Base-by-base conservation (phyloP, 1,140 invertebrate genomes). In the Calephelis nemesis region DNA sequence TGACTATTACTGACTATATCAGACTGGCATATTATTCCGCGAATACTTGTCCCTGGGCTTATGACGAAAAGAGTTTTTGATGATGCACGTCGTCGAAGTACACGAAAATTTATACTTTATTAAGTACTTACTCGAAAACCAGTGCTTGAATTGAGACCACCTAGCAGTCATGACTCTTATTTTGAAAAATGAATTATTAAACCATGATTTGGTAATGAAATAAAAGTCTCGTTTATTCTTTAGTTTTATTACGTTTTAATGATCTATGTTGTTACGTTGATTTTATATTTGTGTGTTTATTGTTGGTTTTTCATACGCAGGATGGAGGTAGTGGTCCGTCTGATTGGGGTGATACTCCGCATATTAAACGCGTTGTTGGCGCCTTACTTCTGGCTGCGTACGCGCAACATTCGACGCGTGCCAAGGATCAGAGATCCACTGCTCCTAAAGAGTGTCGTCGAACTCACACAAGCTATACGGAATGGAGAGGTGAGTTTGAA, bases 271-370 rank as follows among this genome's bases (percentile, higher is more conserved):
- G 19, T 30, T 2, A 30, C 30, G 30, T 2, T 30, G 30, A 30
- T 30, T 30, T 30, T 30, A 30, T 30, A 30, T 30, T 45, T 45
- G 42, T 45, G 42, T 45, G 6, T 39, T 58, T 58, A 30, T 6
- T 11, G 52, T 15, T 30, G 19, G 15, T 58, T 58, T 58, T 15
- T 8, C 30, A 30, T 58, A 58, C 7, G 5, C 80, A 91, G 89
- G 62, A 92, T 92, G 91, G 89, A 92, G 68, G 81, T 88, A 10
- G 81, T 83, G 9, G 88, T 92, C 6, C 77, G 82, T 72, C 62
- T 92, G 52, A 68, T 90, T 7, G 91, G 91, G n/a, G 71, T 90
- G 45, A 15, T 92, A 5, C 80, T 92, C 1, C 81, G 88, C 0
- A n/a, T 90, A 1, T 69, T 92, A 47, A 82, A 91, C 76, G 75